Evolutionary conservation across 2,888 invertebrate genomes (phyloP), one percentile per base, ranked within the genome.

Genomic region (Mactromeris polynyma): DNA sequence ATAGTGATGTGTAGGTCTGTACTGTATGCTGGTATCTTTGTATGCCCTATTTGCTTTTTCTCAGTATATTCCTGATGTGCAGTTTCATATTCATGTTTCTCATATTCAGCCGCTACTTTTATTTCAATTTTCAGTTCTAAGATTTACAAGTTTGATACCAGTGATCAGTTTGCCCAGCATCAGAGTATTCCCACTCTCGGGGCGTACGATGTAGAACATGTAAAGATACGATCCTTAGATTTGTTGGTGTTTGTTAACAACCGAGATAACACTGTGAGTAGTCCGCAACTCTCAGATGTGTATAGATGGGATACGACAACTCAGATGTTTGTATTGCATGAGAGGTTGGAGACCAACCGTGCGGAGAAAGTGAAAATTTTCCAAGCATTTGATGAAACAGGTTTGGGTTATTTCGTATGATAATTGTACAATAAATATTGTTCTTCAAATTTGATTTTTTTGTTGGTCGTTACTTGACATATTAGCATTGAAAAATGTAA

Each of bases 141-240:
- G 36, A 89, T 96, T 14, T 96, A 95, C 93, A 94, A 94, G 80
- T 87, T 95, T 87, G 94, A 93, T 58, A 79, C 91, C 7, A 93
- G 93, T 87, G 90, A 91, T 31, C 91, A 90, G 54, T 95, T 96
- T 80, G 92, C 94, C 11, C 93, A 95, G 58, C 95, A 96, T 82
- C 96, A 96, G 87, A 93, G 93, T 46, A 90, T 96, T 4, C 83
- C 93, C 0, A 96, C 96, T 1, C 83, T 93, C 14, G 96, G 96
- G 38, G 96, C 95, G 17, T 85, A 92, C 11, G 95, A 94, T 89
- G 92, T 96, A 7, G 91, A 91, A 6, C 92, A 94, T 80, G 89
- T 95, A 40, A 86, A 84, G 36, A 93, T 93, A 77, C 93, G 92
- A 26, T 92, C 90, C n/a, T 90, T 94, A 17, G 92, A 93, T 81